A percentile compares a stretch with the other conserved stretches of the same genome.
phyloP scores from a whole-genome alignment of 2,888 invertebrate genomes.

The Melanostoma mellinum region DNA sequence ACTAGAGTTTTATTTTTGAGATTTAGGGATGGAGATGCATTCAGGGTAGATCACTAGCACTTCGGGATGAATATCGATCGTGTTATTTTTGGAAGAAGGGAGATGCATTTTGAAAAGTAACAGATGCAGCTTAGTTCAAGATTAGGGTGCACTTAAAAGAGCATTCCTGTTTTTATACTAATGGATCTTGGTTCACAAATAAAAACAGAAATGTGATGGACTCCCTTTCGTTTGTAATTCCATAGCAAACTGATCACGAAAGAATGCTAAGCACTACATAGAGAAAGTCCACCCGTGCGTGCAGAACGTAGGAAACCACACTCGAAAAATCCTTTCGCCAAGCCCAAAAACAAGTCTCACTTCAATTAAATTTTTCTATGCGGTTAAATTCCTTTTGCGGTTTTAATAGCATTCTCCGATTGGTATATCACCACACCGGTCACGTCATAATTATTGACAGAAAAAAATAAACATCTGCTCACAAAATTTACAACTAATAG shows the following conservation, averaged over 20 bases:
- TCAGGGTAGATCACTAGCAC: constrained; percentile 25
- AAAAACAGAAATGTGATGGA: no score
- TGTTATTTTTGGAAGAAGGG: not conserved
- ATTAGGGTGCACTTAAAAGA: constrained; percentile 3
- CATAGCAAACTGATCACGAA: no score
- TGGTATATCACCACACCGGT: constrained; percentile 21
- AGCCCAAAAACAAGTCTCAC: no score
- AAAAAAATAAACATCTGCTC: constrained; percentile 55
- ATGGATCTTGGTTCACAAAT: no score
- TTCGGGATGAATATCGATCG: no score
- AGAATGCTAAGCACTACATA: no score
- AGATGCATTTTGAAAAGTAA: constrained; percentile 6
- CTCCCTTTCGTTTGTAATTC: no score
- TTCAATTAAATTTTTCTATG: no score
- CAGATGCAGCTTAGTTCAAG: constrained; percentile 31
- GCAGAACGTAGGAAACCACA: no score
- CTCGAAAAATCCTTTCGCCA: no score
- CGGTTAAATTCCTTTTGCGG: not conserved
- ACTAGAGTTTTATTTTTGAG: constrained; percentile 8
- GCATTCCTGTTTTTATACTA: no score
- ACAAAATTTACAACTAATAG: constrained; percentile 30
- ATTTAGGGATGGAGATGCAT: constrained; percentile 49
- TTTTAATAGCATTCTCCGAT: not conserved
- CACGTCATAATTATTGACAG: not conserved
- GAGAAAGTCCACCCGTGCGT: no score